These are phyloP conservation scores for Trogon surrucura DNA, from an alignment of 2,113 vertebrate species.

Conservation along the genomic window DNA sequence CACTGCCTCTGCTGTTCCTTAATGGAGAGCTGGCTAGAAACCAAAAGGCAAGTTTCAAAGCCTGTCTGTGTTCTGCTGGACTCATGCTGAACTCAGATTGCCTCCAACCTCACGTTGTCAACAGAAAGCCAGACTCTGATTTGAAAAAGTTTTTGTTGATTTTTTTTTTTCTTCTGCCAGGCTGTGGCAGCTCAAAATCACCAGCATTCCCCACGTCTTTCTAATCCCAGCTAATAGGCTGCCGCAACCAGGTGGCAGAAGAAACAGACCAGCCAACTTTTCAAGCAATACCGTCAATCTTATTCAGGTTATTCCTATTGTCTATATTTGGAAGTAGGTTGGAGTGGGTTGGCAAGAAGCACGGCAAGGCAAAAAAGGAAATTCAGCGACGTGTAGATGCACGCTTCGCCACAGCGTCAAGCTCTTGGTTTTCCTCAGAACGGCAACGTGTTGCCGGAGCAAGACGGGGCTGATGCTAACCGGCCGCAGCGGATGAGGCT, in stretches of 20 bases:
- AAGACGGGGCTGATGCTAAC: background rate
- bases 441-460: background rate
- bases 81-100: background rate
- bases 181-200: background rate
- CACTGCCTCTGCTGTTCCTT: background rate
- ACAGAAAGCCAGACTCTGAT: background rate
- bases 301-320: background rate
- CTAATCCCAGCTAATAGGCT: background rate
- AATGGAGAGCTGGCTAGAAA: slow-evolving; percentile 2
- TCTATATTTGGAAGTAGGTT: background rate
- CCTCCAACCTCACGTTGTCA: background rate
- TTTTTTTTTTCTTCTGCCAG: background rate
- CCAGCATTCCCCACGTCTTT: background rate
- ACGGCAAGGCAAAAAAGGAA: background rate
- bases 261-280: background rate
- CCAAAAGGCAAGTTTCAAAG: slow-evolving; percentile 28
- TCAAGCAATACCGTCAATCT: background rate
- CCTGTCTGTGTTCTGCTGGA: slow-evolving; percentile 4
- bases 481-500: background rate
- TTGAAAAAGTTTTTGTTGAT: background rate
- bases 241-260: background rate
- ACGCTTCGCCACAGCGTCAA: background rate
- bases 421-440: background rate
- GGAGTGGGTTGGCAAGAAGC: background rate
- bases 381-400: background rate